Base-by-base conservation (phyloP, 2,888 invertebrate genomes). In the Sympetrum striolatum region DNA sequence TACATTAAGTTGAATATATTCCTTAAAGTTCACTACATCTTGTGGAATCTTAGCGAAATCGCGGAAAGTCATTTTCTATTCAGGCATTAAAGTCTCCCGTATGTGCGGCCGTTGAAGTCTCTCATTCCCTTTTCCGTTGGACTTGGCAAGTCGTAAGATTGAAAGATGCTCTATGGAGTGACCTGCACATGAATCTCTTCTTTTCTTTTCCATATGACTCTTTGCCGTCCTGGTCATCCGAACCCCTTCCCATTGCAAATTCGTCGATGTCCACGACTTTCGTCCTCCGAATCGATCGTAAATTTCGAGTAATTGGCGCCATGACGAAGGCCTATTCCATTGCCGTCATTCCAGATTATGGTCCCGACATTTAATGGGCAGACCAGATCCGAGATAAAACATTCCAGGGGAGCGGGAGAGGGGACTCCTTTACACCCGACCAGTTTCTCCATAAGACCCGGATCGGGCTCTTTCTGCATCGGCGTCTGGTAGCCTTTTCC, bases 301-400 rank as follows among this genome's bases (percentile, higher is more conserved):
- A 86, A 86, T 86, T 64, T 60, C 86, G 64, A 86, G 64, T 86
- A 86, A 86, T 86, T 86, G 86, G 86, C 86, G 86, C 86, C 86
- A 64, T 37, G 86, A 37, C 58, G 60, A 86, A 86, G 86, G 64
- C 64, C 60, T 86, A 53, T 86, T 86, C 86, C n/a, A 86, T 86
- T 86, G 86, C 86, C 58, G 86, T 86, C 86, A 86, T 86, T 86
- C 86, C 86, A 60, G 86, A 86, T 86, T 86, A 86, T 60, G 31
- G 86, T 58, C 86, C 25, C 35, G 86, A 60, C 86, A 60, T 86
- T 86, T 86, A 86, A 86, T 86, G 48, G 86, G 86, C 60, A 60
- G 60, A 48, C 86, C 86, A 86, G 86, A 86, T 86, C 60, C 86
- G 64, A 86, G 86, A 60, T 86, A 86, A 64, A 86, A 86, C 86